Base-by-base conservation (phyloP, 2,113 vertebrate species). In the Etheostoma spectabile region DNA sequence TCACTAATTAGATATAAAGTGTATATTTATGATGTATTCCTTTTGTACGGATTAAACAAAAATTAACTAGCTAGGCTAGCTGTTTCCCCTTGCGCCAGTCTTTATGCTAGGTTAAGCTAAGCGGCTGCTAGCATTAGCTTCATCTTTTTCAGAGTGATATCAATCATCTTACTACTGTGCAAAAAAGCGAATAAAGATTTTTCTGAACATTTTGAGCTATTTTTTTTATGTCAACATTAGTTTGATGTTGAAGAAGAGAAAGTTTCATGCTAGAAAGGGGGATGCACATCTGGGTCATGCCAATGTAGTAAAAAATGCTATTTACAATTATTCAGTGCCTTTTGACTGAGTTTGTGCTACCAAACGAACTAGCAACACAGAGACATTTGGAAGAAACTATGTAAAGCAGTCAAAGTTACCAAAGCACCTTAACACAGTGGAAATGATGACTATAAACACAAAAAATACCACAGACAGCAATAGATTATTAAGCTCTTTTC, bases 391-490 rank as follows among this genome's bases (percentile, higher is more conserved):
- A 33, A 45, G 33, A 70, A 57, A 71, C 8, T 1, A 8, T 14
- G 27, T 10, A 1, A 46, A 64, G 46, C 76, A 33, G 64, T 51
- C 19, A 52, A 56, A 69, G 3, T 55, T 5, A 49, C 57, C 33
- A 60, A 51, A 77, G 27, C 21, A 27, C 27, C 49, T 62, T 8
- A 12, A 67, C 27, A 42, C 38, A 42, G 38, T 42, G 38, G 38
- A 42, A 42, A 42, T 42, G 10, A 42, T 2, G 38, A 11, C 38
- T 42, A 59, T 48, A 73, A 77, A 79, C 56, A 48, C 74, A 72
- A 3, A 74, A 76, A 72, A 72, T 27, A 75, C 63, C 64, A 80
- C 73, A 87, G 67, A 84, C 52, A 56, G 12, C 38, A 55, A 64
- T 21, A 49, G 15, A 64, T 52, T 57, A 35, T 74, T 57, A 6